A percentile compares a stretch with the other conserved stretches of the same genome.
Conservation (phyloP, 2,888 invertebrate genomes). For the Dryocosmus kuriphilus region DNA sequence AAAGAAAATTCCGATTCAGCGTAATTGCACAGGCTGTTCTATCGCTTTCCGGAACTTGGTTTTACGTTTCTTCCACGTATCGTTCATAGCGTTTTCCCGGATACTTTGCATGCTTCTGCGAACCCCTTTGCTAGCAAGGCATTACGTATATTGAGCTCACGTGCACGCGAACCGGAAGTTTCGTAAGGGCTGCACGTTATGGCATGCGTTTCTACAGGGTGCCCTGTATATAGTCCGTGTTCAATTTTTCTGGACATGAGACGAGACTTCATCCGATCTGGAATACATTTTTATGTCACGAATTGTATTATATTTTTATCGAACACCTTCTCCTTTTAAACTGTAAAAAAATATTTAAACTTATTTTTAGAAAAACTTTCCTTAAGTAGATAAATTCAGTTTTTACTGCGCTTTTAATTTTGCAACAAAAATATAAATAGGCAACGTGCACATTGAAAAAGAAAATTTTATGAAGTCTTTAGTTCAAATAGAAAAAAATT, state of each 20-base stretch:
- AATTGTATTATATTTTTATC: neutral
- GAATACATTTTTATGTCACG: neutral
- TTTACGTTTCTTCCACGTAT: conserved; percentile 48
- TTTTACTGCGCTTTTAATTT: too few species aligned
- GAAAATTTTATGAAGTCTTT: too few species aligned
- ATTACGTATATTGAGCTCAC: conserved; percentile 55
- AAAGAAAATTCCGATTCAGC: conserved; percentile 18
- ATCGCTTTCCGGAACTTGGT: conserved; percentile 45
- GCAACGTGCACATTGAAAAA: too few species aligned
- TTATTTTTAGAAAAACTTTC: too few species aligned
- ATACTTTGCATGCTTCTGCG: conserved; percentile 65
- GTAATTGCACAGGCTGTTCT: neutral
- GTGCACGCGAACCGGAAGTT: conserved; percentile 64
- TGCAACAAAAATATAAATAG: too few species aligned
- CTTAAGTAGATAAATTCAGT: too few species aligned
- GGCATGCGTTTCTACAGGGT: conserved; percentile 30
- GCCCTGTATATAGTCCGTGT: neutral
- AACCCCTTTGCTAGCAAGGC: conserved; percentile 54
- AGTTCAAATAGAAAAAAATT: too few species aligned
- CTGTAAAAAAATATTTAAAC: too few species aligned
- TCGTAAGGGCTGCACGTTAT: conserved; percentile 51
- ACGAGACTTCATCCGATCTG: neutral
- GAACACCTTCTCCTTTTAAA: too few species aligned
- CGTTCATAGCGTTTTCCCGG: conserved; percentile 53
- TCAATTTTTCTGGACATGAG: neutral